Percentiles rank a stretch among this genome's conserved stretches.
These are phyloP conservation scores for Indicator maculatus DNA, from an alignment of 2,113 vertebrate species.

Conservation along the genomic window DNA sequence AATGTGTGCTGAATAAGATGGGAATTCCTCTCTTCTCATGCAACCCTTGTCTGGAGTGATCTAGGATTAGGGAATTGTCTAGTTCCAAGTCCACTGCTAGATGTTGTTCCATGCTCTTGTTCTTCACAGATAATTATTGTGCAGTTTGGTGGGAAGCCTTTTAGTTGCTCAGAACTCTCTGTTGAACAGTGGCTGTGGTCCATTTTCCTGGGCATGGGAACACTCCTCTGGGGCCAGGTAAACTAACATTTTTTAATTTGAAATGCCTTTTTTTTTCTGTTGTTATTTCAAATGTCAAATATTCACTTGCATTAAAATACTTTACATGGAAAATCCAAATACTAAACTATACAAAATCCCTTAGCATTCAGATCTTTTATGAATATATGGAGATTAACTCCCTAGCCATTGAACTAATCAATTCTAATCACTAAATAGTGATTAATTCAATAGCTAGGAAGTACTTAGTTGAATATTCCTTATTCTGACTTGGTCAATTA, in stretches of 20 bases:
- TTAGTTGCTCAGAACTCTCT: conserved; percentile 92
- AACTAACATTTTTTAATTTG: conserved; percentile 21
- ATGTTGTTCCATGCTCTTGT: not conserved
- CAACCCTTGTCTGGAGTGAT: not conserved
- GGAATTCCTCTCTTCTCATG: not conserved
- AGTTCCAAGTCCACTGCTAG: not conserved
- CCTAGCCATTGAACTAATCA: no score
- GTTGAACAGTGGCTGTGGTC: conserved; percentile 98
- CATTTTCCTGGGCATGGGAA: conserved; percentile 94
- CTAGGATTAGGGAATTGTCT: not conserved
- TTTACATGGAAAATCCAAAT: not conserved
- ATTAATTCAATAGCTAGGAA: not conserved
- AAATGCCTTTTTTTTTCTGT: no score
- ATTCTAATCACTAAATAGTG: not conserved
- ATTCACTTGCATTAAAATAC: not conserved
- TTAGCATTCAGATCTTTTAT: not conserved
- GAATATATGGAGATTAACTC: not conserved
- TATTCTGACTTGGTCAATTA: not conserved
- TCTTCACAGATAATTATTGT: conserved; percentile 90
- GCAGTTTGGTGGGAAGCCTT: conserved; percentile 97
- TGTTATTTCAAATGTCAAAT: not conserved
- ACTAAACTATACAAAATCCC: not conserved
- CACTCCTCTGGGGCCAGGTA: conserved; percentile 99
- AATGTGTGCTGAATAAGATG: not conserved
- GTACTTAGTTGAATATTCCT: not conserved